Evolutionary conservation across 2,888 invertebrate genomes (phyloP), one percentile per base, ranked within the genome.

Genomic region (Athalia cordata): DNA sequence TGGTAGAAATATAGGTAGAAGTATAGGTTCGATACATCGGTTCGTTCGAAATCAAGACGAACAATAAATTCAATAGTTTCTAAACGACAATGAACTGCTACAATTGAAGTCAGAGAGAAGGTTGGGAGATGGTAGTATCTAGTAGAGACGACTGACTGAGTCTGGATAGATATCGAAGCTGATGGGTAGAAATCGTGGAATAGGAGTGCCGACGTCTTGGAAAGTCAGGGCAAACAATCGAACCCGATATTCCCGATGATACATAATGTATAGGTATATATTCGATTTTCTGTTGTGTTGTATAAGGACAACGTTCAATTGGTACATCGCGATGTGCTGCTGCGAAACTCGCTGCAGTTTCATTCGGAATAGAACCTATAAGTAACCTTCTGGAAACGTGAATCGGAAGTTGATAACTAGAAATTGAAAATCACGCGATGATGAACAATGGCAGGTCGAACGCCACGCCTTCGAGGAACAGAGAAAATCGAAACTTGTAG

Each of bases 41-140:
- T 49, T 61, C 52, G 49, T 57, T 47, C 7, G 47, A 6, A 8
- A n/a, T 72, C 13, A 11, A 45, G 59, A 62, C 43, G 62, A 75
- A 75, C 75, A 75, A 75, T 75, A 50, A 50, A 75, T 62, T 75
- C 43, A 75, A 75, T 75, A 75, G 75, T 75, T 75, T 50, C 52
- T 9, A 3, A 52, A 75, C 75, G 61, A 75, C 75, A 75, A 75
- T 75, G 75, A 75, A 75, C 61, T 45, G 29, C 29, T 29, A 7
- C n/a, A 49, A 62, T 62, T 52, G 62, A 62, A 75, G 75, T 64
- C 62, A 11, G 62, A 62, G 50, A 5, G 62, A 52, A 29, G 29
- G n/a, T n/a, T n/a, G n/a, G n/a, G n/a, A n/a, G n/a, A n/a, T n/a
- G n/a, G 29, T 29, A 29, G 29, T 29, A 29, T 29, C 29, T 29